Evolutionary conservation across 2,888 invertebrate genomes (phyloP).

Genomic region (Ennomos quercinarius): DNA sequence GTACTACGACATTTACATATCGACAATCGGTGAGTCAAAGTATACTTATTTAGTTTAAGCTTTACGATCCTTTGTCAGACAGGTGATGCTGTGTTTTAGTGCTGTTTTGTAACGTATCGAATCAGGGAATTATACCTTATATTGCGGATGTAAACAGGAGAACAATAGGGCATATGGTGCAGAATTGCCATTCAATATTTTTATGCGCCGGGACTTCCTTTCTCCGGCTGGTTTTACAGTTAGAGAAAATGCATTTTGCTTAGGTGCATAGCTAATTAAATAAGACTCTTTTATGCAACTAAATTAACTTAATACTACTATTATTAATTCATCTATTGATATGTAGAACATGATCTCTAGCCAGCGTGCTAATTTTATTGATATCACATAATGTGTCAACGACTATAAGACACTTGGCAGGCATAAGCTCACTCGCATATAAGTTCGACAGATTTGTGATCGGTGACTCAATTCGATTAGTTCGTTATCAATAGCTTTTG

Average conservation of each 20-base stretch:
- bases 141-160: conserved; percentile 53
- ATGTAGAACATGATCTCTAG: too few species aligned
- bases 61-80: conserved; percentile 73
- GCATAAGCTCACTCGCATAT: conserved; percentile 5
- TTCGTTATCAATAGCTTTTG: conserved; percentile 28
- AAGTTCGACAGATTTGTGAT: conserved; percentile 25
- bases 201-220: conserved; percentile 42
- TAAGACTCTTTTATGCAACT: conserved; percentile 14
- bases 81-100: conserved; percentile 65
- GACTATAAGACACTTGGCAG: conserved; percentile 4
- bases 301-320: too few species aligned
- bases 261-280: conserved; percentile 32
- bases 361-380: not conserved
- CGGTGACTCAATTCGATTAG: conserved; percentile 22
- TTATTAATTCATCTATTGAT: too few species aligned
- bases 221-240: conserved; percentile 33
- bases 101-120: conserved; percentile 55
- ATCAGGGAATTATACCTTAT: conserved; percentile 56
- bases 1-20: conserved; percentile 96
- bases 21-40: conserved; percentile 92
- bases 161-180: conserved; percentile 57
- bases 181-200: conserved; percentile 47
- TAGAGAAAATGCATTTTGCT: conserved; percentile 37
- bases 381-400: conserved; percentile 12
- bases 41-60: conserved; percentile 60